Evolutionary conservation across 2,113 vertebrate genomes (phyloP), one percentile per base, ranked within the genome.

Genomic region (Hucho hucho): DNA sequence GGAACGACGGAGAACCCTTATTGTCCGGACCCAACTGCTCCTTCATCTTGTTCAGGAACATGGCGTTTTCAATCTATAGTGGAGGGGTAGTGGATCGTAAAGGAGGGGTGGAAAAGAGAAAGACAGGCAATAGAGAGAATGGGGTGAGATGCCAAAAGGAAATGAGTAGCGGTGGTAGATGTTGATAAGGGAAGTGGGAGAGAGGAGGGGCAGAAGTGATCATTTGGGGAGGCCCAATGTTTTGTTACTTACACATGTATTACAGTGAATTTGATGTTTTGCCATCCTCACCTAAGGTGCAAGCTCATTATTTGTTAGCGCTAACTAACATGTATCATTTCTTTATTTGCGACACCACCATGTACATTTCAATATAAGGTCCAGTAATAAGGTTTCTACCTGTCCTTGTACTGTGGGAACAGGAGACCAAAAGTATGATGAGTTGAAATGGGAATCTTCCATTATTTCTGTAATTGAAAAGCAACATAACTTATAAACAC

Each of bases 401-500:
- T 98, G 97, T 95, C 97, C 97, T 89, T 97, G 97, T 88, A 98
- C 96, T 64, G 97, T 98, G 89, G 97, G 96, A 89, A 98, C 95
- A 85, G 96, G 96, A 93, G 96, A 97, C 97, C 97, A 99, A 95
- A 99, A 99, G 95, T 99, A 99, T 72, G 97, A 97, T 91, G 96
- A 98, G 95, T 97, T 99, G 95, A 99, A 99, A 94, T 98, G 97
- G 96, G 97, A 98, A 94, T 99, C 97, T 95, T 99, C 97, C 97
- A 99, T 99, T 95, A 95, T 98, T 96, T 96, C 96, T 98, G 93
- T 86, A 84, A 94, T 90, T 91, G 92, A 92, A 91, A 93, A 93
- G 90, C 90, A 92, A 90, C 91, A 93, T 84, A 90, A 88, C 92
- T 92, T 90, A 89, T 91, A 91, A 88, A 90, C 84, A 89, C 83